Conservation (phyloP, 2,888 invertebrate species). For the Cryptocephalus primarius region DNA sequence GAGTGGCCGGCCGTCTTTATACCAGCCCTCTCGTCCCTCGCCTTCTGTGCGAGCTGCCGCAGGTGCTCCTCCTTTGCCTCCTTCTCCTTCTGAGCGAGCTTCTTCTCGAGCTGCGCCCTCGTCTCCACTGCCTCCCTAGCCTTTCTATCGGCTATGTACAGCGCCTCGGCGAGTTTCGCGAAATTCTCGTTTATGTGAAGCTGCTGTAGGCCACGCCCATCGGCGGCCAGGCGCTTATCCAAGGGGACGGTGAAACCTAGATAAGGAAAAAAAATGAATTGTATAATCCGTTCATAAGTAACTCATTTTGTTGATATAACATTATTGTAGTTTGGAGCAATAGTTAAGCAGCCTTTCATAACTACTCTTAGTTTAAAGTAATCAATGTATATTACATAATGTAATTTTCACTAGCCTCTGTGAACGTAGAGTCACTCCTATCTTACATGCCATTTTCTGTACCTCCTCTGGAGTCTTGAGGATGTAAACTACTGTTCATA, state of each 20-base stretch:
- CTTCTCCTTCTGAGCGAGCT: constrained; percentile 94
- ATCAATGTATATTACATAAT: too few species aligned
- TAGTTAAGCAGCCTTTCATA: too few species aligned
- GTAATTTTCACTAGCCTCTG: too few species aligned
- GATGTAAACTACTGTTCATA: too few species aligned
- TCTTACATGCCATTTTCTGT: too few species aligned
- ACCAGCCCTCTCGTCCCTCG: constrained; percentile 90
- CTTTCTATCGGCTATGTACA: constrained; percentile 94
- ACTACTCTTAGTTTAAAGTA: too few species aligned
- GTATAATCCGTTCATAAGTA: too few species aligned
- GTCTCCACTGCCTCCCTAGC: constrained; percentile 97
- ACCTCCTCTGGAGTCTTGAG: too few species aligned
- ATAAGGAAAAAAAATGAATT: too few species aligned
- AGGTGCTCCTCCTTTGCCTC: constrained; percentile 95
- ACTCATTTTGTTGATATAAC: too few species aligned
- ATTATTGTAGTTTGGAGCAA: too few species aligned
- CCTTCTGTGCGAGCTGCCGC: constrained; percentile 85
- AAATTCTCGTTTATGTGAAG: constrained; percentile 99
- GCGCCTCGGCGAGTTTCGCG: constrained; percentile 92
- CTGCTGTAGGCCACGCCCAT: constrained; percentile 93
- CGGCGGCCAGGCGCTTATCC: constrained; percentile 95
- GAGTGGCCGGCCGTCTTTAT: constrained; percentile 38
- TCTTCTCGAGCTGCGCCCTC: constrained; percentile 88
- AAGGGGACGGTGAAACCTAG: constrained; percentile 86
- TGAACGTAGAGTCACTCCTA: too few species aligned